These are phyloP conservation scores for Trachelus stipa DNA, from an alignment of 2,888 invertebrate species.

Conservation along the genomic window DNA sequence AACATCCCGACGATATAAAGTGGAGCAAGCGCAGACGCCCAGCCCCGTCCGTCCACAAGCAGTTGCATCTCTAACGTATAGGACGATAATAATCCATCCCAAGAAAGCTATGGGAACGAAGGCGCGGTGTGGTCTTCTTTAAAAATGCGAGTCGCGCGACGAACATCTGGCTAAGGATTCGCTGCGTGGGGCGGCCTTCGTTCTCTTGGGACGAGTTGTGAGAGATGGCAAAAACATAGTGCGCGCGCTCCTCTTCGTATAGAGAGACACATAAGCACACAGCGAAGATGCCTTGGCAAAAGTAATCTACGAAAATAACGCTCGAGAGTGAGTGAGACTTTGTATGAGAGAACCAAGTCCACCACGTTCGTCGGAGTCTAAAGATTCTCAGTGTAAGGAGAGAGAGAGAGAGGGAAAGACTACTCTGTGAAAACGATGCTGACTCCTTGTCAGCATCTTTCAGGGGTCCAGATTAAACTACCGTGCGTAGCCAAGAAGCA, in stretches of 20 bases:
- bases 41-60: neutral
- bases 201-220: conserved; percentile 7
- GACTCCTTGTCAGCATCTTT: too few species aligned
- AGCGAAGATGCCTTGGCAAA: neutral
- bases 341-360: neutral
- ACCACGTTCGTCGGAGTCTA: neutral
- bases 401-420: neutral
- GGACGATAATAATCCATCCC: neutral
- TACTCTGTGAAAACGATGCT: too few species aligned
- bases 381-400: neutral
- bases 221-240: conserved; percentile 21
- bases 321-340: conserved; percentile 5
- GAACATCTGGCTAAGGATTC: conserved; percentile 45
- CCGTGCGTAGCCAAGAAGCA: too few species aligned
- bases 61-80: neutral
- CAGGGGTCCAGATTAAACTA: too few species aligned
- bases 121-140: neutral
- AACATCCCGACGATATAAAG: neutral
- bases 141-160: conserved; percentile 1
- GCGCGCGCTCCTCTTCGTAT: conserved; percentile 9
- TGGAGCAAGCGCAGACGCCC: neutral
- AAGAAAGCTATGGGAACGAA: neutral
- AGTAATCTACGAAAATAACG: conserved; percentile 22
- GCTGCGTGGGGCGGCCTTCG: conserved; percentile 42
- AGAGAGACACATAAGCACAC: neutral